A percentile compares a stretch with the other conserved stretches of the same genome.
Evolutionary conservation across 2,888 invertebrate species (phyloP).

Genomic region (Aporophyla nigra): DNA sequence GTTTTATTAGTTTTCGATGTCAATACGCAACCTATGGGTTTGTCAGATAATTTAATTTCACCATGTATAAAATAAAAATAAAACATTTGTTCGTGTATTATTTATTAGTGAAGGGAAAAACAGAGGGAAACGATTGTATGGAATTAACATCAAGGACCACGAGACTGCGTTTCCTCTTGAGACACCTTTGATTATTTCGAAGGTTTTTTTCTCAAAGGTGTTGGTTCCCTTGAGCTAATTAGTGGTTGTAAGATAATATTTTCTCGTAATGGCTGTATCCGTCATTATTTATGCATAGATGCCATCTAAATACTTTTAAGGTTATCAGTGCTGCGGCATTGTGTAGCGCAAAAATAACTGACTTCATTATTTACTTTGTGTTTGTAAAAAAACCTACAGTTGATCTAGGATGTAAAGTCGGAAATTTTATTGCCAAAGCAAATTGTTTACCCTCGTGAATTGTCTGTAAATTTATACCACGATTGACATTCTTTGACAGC

Average conservation of each 20-base stretch:
- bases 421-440: background rate
- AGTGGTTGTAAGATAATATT: slow-evolving; percentile 5
- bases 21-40: no score
- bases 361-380: background rate
- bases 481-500: background rate
- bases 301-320: slow-evolving; percentile 21
- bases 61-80: background rate
- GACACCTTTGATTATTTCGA: slow-evolving; percentile 4
- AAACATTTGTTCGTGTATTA: background rate
- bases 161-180: background rate
- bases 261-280: slow-evolving; percentile 1
- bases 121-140: background rate
- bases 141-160: background rate
- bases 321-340: slow-evolving; percentile 25
- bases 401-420: background rate
- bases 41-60: no score
- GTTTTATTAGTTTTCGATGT: no score
- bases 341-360: background rate
- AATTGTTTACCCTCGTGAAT: background rate
- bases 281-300: slow-evolving; percentile 26
- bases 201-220: slow-evolving; percentile 16
- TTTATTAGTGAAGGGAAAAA: background rate
- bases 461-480: background rate
- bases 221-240: slow-evolving; percentile 23
- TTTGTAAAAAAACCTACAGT: no score